Evolutionary conservation across 30 jellyfish, hydroid and myxozoan species (phyloP).

Genomic region (Cassiopea andromeda): DNA sequence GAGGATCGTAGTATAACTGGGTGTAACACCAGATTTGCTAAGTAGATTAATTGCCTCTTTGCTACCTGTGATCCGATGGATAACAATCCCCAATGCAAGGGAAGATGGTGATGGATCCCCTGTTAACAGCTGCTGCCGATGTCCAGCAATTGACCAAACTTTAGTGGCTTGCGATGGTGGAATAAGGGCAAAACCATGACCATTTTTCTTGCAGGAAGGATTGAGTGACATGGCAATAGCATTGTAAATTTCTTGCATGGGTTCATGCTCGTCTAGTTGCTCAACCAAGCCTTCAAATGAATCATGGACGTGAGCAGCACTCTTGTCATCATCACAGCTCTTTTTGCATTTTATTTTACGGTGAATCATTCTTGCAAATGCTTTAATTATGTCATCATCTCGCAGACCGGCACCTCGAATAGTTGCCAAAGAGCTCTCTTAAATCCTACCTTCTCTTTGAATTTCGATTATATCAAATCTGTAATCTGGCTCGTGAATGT

Average conservation of each 20-base stretch:
- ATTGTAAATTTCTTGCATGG: slow-evolving; percentile 53
- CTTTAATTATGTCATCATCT: slow-evolving; percentile 62
- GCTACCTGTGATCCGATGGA: slow-evolving; percentile 48
- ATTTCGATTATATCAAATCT: slow-evolving; percentile 46
- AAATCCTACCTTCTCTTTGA: slow-evolving; percentile 51
- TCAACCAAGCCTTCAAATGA: slow-evolving; percentile 54
- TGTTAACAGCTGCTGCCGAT: slow-evolving; percentile 47
- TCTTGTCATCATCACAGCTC: slow-evolving; percentile 60
- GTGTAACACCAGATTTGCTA: slow-evolving; percentile 62
- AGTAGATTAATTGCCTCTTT: slow-evolving; percentile 47
- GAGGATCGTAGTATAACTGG: slow-evolving; percentile 51
- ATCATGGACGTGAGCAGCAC: slow-evolving; percentile 38
- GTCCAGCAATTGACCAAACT: slow-evolving; percentile 58
- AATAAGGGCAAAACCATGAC: slow-evolving; percentile 61
- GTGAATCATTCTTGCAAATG: slow-evolving; percentile 60
- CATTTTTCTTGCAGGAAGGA: slow-evolving; percentile 51
- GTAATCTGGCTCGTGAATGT: slow-evolving; percentile 62
- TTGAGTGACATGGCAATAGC: slow-evolving; percentile 61
- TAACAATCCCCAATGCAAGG: slow-evolving; percentile 53
- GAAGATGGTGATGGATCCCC: slow-evolving; percentile 68
- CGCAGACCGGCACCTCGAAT: slow-evolving; percentile 66
- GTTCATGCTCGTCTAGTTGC: slow-evolving; percentile 58
- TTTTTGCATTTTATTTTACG: slow-evolving; percentile 52
- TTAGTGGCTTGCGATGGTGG: slow-evolving; percentile 57
- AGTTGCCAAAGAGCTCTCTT: slow-evolving; percentile 70